These are phyloP conservation scores for Gallinago media DNA, from an alignment of 2,113 vertebrate genomes.

Conservation along the genomic window DNA sequence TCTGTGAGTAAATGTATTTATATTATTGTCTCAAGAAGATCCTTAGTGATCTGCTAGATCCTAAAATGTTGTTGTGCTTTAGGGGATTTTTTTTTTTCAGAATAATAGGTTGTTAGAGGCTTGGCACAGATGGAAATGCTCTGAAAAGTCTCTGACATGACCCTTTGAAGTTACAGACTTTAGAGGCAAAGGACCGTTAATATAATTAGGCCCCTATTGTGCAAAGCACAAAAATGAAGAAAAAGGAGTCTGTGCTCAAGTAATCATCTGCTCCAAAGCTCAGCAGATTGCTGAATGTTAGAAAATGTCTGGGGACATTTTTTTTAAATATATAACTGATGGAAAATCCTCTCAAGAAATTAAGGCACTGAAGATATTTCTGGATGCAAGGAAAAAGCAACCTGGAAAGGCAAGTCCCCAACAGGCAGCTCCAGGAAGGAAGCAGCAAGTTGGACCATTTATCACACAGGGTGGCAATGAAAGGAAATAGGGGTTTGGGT, in stretches of 20 bases:
- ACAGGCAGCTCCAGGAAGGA: not conserved
- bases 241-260: not conserved
- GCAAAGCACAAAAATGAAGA: not conserved
- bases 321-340: not conserved
- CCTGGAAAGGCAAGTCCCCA: not conserved
- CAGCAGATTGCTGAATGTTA: not conserved
- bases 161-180: not conserved
- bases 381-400: not conserved
- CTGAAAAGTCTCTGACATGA: not conserved
- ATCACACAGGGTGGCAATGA: not conserved
- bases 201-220: not conserved
- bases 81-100: not conserved
- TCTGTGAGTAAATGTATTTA: not conserved
- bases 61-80: not conserved
- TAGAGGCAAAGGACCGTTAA: not conserved
- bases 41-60: not conserved
- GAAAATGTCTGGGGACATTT: not conserved
- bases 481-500: not conserved
- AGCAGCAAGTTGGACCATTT: not conserved
- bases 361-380: not conserved
- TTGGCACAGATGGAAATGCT: not conserved
- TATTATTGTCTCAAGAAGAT: not conserved
- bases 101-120: not conserved
- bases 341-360: not conserved
- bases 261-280: not conserved